Percentiles rank a stretch among this genome's conserved stretches.
These are phyloP conservation scores for Tragulus kanchil DNA, from an alignment of 2,113 vertebrate genomes.

Conservation along the genomic window DNA sequence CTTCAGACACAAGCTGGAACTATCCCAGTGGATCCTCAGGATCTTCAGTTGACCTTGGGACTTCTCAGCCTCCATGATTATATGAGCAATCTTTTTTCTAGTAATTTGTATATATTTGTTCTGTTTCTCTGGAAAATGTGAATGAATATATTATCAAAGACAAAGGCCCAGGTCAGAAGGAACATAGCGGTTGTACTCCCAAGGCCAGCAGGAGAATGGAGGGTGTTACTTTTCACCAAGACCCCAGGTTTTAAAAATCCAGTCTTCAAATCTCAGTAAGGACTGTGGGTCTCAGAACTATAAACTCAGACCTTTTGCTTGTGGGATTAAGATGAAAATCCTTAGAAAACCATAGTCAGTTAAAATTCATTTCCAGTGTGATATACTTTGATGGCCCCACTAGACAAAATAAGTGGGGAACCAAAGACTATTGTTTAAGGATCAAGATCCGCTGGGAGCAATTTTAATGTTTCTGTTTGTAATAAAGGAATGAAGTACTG, in stretches of 20 bases:
- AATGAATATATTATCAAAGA: background rate
- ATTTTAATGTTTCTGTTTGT: conserved; percentile 58
- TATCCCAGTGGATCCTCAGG: background rate
- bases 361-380: background rate
- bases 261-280: background rate
- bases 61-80: background rate
- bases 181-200: background rate
- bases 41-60: background rate
- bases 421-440: background rate
- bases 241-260: background rate
- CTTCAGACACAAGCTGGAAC: background rate
- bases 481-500: background rate
- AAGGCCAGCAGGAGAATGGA: background rate
- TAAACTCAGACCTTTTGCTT: background rate
- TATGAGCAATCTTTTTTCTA: background rate
- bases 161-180: background rate
- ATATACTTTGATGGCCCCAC: background rate
- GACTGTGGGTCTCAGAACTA: background rate
- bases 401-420: background rate
- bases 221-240: background rate
- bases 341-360: background rate
- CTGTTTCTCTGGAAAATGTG: background rate
- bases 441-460: background rate
- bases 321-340: background rate
- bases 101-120: background rate